These are phyloP conservation scores for Otolemur garnettii DNA, from an alignment of 2,113 vertebrate genomes.

Conservation along the genomic window DNA sequence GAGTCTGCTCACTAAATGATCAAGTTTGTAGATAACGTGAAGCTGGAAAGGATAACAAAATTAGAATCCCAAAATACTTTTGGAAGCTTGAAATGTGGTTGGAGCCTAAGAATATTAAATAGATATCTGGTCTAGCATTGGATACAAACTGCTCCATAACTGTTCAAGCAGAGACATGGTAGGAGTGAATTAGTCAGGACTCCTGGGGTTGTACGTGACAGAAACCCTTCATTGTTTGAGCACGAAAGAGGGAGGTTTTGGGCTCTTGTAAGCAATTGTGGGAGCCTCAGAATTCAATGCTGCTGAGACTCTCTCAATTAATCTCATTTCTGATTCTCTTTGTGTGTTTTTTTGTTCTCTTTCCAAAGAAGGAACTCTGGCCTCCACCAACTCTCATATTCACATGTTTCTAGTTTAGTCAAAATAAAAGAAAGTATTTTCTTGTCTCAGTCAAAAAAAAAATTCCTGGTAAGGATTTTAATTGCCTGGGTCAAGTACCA, in stretches of 20 bases:
- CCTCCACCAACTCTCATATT: not conserved
- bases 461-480: not conserved
- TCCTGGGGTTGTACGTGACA: not conserved
- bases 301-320: not conserved
- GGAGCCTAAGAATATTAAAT: constrained; percentile 7
- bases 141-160: not conserved
- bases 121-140: not conserved
- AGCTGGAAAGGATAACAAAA: not conserved
- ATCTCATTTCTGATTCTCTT: not conserved
- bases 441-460: not conserved
- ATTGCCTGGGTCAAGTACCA: not conserved
- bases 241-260: not conserved
- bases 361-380: not conserved
- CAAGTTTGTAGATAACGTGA: not conserved
- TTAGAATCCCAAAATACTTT: not conserved
- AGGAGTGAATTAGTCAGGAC: not conserved
- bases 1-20: not conserved
- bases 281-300: not conserved
- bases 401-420: constrained; percentile 9
- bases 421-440: not conserved
- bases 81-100: not conserved
- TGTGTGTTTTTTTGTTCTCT: not conserved
- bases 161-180: not conserved
- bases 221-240: not conserved
- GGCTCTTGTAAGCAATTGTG: not conserved